These are phyloP conservation scores for Palythoa grandiflora DNA, from an alignment of 92 coral and sea anemone species.

Conservation along the genomic window DNA sequence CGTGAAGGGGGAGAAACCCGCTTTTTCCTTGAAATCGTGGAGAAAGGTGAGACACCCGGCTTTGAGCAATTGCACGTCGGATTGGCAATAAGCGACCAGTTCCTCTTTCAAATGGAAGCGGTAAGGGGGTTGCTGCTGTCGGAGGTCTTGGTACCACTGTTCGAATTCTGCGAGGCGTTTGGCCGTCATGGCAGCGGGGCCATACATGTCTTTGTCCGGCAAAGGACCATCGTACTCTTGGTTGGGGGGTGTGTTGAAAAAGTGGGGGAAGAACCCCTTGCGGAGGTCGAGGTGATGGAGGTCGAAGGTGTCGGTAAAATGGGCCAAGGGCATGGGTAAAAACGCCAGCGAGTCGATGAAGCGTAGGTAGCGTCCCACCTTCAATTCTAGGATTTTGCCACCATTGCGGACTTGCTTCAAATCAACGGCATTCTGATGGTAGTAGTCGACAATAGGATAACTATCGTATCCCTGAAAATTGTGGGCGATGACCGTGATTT, in stretches of 20 bases:
- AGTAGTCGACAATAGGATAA: neutral
- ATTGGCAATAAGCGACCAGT: no score
- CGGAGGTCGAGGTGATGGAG: neutral
- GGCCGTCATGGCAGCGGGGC: no score
- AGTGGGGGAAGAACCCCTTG: conserved; percentile 13
- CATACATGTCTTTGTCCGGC: neutral
- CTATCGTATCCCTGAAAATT: conserved; percentile 6
- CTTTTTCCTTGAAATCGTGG: no score
- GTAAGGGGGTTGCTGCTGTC: no score
- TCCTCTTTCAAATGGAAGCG: no score
- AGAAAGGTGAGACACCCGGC: no score
- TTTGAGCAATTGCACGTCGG: no score
- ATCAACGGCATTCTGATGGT: no score
- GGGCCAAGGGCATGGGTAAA: neutral
- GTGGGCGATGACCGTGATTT: neutral
- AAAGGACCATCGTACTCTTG: conserved; percentile 18
- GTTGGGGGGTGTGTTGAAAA: conserved; percentile 1
- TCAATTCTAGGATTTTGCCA: neutral
- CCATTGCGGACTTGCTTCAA: conserved; percentile 22
- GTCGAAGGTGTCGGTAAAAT: conserved; percentile 6
- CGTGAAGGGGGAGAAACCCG: no score
- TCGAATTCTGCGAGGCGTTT: no score
- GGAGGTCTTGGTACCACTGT: no score
- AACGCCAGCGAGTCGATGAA: neutral
- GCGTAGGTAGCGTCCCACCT: conserved; percentile 1